Percentiles rank a stretch among this genome's conserved stretches.
phyloP scores from a whole-genome alignment of 2,113 vertebrate genomes.

The Cebus imitator region DNA sequence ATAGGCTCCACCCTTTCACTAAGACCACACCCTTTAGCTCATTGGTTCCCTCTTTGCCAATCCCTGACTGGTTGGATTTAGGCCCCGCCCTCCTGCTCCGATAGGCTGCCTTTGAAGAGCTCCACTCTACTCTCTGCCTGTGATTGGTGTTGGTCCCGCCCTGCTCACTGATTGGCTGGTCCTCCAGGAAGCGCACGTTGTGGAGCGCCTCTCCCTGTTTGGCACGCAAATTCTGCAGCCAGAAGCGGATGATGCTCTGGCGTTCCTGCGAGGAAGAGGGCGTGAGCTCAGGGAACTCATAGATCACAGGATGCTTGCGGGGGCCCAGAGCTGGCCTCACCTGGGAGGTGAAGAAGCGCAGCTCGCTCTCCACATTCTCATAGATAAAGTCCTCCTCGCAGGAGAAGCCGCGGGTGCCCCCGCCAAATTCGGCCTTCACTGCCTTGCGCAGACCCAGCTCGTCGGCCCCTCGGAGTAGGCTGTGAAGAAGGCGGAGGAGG shows the following conservation, averaged over 20 bases:
- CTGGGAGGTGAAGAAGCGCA: conserved; percentile 98
- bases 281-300: neutral
- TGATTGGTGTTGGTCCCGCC: neutral
- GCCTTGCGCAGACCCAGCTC: conserved; percentile 94
- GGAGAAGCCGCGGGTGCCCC: conserved; percentile 92
- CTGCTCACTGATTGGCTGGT: conserved; percentile 97
- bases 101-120: neutral
- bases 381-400: conserved; percentile 99
- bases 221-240: conserved; percentile 97
- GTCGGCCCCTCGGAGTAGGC: conserved; percentile 95
- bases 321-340: conserved; percentile 76
- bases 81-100: neutral
- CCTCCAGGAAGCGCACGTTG: conserved; percentile 96
- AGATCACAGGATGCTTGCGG: neutral
- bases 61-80: neutral
- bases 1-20: conserved; percentile 90
- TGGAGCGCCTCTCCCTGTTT: conserved; percentile 95
- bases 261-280: conserved; percentile 87
- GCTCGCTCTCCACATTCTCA: conserved; percentile 96
- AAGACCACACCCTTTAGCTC: conserved; percentile 74
- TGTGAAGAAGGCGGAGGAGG: conserved; percentile 70
- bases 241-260: conserved; percentile 97
- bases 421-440: conserved; percentile 94
- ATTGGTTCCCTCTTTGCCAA: neutral
- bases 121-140: neutral